Evolutionary conservation across 2,888 invertebrate genomes (phyloP), one percentile per base, ranked within the genome.

Genomic region (Drosophila meridiana): DNA sequence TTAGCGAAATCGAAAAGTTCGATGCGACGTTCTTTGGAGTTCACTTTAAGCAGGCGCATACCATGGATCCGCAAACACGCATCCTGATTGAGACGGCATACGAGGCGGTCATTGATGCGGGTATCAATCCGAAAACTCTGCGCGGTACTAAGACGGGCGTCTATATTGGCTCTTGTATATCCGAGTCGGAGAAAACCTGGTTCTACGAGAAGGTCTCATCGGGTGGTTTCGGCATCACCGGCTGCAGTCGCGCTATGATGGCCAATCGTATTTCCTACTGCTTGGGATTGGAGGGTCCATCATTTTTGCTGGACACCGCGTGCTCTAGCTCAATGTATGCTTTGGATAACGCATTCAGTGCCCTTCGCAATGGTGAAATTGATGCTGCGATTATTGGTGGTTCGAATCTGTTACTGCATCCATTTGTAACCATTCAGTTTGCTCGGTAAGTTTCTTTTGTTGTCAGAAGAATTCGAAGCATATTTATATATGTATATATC

Each of bases 311-410:
- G 11, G 99, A 99, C 93, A 98, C 98, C 0, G 99, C 99, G 0
- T 99, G 99, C 92, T 98, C 98, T n/a, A 98, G 98, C 64, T 97
- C 98, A 9, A 94, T 98, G 79, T 95, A 97, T 83, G 98, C 98
- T 0, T 80, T 99, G 65, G 97, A 98, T 86, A 96, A 96, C 76
- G 97, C 97, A 14, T 97, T 96, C 92, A 94, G 95, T 56, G 95
- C 97, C 0, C 95, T 98, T 53, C 94, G 96, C 42, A 95, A 95
- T 78, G 98, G 97, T 0, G 95, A 96, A 73, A 98, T 98, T 89
- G 98, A 99, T 73, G 94, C 96, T 0, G 99, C 98, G 0, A 95
- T 99, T 62, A 97, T 99, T 4, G 98, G 97, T 6, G 98, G 98
- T 0, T 95, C 96, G 26, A 98, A 97, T 92, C 93, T 99, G 34